Conservation (phyloP, 2,888 invertebrate genomes). For the Hetaerina titia region DNA sequence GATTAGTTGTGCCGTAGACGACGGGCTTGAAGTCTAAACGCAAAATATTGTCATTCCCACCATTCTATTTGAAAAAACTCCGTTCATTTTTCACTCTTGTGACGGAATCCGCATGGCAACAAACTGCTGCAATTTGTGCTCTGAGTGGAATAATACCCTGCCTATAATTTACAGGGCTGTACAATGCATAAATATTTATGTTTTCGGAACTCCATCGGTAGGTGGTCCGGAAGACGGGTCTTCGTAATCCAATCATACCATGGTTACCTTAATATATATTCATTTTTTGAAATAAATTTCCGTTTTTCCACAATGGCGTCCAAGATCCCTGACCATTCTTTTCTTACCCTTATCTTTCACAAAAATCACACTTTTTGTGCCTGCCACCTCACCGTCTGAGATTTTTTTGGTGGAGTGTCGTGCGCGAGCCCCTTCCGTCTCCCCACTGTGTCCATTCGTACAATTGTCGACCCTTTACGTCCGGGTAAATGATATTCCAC, state of each 20-base stretch:
- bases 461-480: slow-evolving; percentile 53
- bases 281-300: slow-evolving; percentile 22
- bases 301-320: slow-evolving; percentile 7
- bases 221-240: slow-evolving; percentile 38
- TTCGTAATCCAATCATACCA: slow-evolving; percentile 41
- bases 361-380: slow-evolving; percentile 36
- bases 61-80: not conserved
- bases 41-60: not conserved
- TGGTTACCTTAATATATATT: slow-evolving; percentile 38
- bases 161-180: slow-evolving; percentile 4
- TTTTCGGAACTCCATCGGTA: not conserved
- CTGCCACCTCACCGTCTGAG: not conserved
- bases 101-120: not conserved
- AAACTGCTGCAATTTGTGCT: slow-evolving; percentile 49
- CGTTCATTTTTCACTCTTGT: not conserved
- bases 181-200: slow-evolving; percentile 49
- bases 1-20: not conserved
- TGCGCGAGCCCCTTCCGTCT: not conserved
- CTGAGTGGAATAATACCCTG: not conserved
- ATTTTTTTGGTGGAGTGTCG: not conserved
- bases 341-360: slow-evolving; percentile 45
- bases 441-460: not conserved
- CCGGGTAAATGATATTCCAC: slow-evolving; percentile 63
- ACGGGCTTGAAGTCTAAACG: not conserved
- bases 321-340: slow-evolving; percentile 38